These are phyloP conservation scores for Macroteleia sp. DNA, from an alignment of 2,888 invertebrate species.

Conservation along the genomic window DNA sequence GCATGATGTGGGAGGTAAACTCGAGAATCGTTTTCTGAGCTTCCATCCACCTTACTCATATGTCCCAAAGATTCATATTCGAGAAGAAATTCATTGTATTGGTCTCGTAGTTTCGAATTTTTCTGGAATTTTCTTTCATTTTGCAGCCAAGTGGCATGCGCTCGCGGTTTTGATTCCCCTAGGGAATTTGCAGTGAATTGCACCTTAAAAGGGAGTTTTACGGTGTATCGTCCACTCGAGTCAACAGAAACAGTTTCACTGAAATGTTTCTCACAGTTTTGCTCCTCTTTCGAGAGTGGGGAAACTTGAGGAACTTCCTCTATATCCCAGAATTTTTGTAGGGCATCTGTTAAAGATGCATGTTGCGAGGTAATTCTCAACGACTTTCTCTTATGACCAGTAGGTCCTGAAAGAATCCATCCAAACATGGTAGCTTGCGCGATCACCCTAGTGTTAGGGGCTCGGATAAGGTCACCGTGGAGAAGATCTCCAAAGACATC, in stretches of 20 bases:
- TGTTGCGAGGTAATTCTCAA: too few relatives aligned
- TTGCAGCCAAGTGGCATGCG: background rate
- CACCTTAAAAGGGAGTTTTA: too few relatives aligned
- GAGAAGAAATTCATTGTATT: too few relatives aligned
- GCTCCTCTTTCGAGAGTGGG: background rate
- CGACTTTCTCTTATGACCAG: background rate
- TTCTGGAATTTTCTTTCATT: background rate
- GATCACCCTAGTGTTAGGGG: background rate
- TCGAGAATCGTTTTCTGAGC: background rate
- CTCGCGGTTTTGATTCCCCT: too few relatives aligned
- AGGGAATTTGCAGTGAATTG: too few relatives aligned
- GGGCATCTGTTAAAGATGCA: background rate
- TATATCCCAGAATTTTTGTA: background rate
- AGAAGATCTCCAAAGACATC: background rate
- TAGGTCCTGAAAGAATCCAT: background rate
- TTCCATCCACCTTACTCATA: too few relatives aligned
- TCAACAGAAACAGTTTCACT: too few relatives aligned
- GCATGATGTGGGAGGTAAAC: conserved; percentile 12
- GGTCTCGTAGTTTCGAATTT: background rate
- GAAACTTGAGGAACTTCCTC: background rate
- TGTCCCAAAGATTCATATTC: too few relatives aligned
- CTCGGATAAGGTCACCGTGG: background rate
- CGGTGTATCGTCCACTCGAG: too few relatives aligned
- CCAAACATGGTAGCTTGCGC: background rate
- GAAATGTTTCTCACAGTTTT: background rate